Evolutionary conservation across 2,113 vertebrate genomes (phyloP).

Genomic region (Callipepla squamata): DNA sequence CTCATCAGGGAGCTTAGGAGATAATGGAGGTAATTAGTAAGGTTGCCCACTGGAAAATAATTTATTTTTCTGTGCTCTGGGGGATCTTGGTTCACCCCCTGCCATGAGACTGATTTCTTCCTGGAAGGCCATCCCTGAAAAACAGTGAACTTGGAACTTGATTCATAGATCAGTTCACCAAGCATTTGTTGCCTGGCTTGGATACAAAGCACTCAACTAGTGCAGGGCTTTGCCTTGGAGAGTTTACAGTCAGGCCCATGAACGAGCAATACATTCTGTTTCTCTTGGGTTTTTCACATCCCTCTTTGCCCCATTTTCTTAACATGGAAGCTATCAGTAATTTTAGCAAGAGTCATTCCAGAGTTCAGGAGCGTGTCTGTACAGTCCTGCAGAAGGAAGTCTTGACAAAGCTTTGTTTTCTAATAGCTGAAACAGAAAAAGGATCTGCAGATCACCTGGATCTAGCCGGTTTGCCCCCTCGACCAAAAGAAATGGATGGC

Average conservation of each 20-base stretch:
- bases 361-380: not conserved
- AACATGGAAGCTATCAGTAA: not conserved
- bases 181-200: not conserved
- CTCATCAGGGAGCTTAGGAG: not conserved
- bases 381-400: not conserved
- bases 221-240: not conserved
- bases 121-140: not conserved
- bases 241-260: not conserved
- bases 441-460: constrained; percentile 89
- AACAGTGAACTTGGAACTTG: not conserved
- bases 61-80: not conserved
- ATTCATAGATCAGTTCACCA: not conserved
- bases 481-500: constrained; percentile 79
- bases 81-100: not conserved
- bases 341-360: not conserved
- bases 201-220: not conserved
- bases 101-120: not conserved
- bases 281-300: not conserved
- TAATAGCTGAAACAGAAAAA: constrained; percentile 90
- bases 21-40: not conserved
- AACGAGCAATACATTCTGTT: not conserved
- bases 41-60: not conserved
- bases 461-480: constrained; percentile 86
- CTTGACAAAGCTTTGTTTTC: constrained; percentile 36
- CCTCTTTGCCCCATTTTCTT: not conserved